These are phyloP conservation scores for Candoia aspera DNA, from an alignment of 2,113 vertebrate species.

Conservation along the genomic window DNA sequence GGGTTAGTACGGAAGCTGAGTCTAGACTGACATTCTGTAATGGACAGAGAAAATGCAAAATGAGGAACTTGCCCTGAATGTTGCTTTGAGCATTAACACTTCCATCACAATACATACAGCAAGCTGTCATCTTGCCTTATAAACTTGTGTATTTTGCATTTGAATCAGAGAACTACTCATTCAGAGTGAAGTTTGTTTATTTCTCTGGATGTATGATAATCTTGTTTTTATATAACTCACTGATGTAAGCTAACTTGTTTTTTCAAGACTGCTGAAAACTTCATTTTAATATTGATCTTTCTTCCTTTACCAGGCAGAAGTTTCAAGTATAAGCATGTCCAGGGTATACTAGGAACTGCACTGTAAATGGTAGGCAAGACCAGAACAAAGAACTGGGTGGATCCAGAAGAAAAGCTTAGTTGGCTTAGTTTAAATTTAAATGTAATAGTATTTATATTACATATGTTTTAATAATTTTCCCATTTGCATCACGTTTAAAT, in stretches of 20 bases:
- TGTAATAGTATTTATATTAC: background rate
- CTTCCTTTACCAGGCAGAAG: conserved; percentile 25
- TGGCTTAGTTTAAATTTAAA: background rate
- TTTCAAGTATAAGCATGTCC: conserved; percentile 1
- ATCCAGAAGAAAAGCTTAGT: background rate
- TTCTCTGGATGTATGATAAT: background rate
- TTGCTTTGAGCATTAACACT: background rate
- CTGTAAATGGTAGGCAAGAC: background rate
- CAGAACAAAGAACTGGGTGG: background rate
- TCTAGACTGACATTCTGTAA: background rate
- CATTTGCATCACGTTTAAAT: background rate
- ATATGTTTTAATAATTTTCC: background rate
- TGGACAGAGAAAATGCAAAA: background rate
- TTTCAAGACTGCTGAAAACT: conserved; percentile 29
- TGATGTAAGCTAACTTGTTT: conserved; percentile 4
- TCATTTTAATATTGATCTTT: conserved; percentile 44
- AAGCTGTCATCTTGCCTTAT: background rate
- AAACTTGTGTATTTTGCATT: background rate
- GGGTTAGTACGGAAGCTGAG: background rate
- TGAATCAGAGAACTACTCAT: background rate
- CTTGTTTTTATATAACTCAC: background rate
- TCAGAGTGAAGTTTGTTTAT: conserved; percentile 4
- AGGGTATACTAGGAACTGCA: background rate
- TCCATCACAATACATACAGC: background rate
- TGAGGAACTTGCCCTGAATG: background rate